phyloP scores from a whole-genome alignment of 2,113 vertebrate genomes.

The Erythrocebus patas region DNA sequence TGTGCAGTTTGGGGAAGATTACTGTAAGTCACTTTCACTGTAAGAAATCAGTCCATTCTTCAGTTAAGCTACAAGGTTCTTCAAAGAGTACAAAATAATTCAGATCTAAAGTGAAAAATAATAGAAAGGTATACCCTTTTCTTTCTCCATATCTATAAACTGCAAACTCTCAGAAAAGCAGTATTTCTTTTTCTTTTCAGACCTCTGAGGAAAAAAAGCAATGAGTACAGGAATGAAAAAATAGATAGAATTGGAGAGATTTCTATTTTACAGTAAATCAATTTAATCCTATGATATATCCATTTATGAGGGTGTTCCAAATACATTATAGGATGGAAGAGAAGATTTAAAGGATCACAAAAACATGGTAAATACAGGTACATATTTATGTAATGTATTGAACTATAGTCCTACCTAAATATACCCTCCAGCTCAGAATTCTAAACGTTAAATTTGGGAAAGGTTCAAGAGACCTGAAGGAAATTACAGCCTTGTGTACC shows the following conservation, averaged over 20 bases:
- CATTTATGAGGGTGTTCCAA: background rate
- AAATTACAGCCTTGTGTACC: background rate
- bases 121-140: conserved; percentile 17
- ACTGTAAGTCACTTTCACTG: conserved; percentile 63
- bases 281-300: background rate
- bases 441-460: background rate
- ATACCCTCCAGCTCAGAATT: background rate
- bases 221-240: conserved; percentile 50
- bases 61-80: conserved; percentile 62
- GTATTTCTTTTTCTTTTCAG: conserved; percentile 44
- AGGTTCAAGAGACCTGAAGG: background rate
- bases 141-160: conserved; percentile 43
- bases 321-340: background rate
- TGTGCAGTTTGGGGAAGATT: conserved; percentile 59
- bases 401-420: background rate
- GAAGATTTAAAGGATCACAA: background rate
- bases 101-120: conserved; percentile 63
- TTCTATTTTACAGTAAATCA: background rate
- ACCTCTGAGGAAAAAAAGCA: conserved; percentile 36
- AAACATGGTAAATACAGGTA: background rate
- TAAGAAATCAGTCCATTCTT: conserved; percentile 72
- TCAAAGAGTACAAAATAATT: conserved; percentile 74
- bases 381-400: background rate
- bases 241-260: conserved; percentile 22
- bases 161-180: conserved; percentile 57